Base-by-base conservation (phyloP, 1,140 invertebrate species). In the Melitaea cinxia region DNA sequence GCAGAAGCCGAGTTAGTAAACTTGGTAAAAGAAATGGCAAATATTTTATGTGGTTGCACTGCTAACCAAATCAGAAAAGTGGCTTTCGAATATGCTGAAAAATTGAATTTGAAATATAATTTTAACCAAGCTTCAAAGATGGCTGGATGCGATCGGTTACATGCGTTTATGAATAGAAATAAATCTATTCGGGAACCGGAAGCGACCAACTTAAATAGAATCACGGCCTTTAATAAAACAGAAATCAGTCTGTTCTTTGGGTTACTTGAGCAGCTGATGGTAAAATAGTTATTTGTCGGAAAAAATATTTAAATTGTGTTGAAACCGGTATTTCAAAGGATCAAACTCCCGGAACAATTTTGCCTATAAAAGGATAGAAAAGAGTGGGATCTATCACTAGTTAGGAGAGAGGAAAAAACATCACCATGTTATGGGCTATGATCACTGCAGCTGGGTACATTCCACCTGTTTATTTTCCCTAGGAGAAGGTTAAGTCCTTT, bases 391-490 rank as follows among this genome's bases (percentile, higher is more conserved):
- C 73, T 4, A 79, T 78, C 0, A 81, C 78, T 15, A 80, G 72
- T 30, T 75, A 75, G 72, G 82, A 86, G 54, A 76, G 77, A 65
- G 77, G 77, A 50, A 84, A 81, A 59, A 77, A 75, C 30, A 77
- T 77, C 6, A 80, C 74, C 5, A 55, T 76, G 37, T 50, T 77
- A 28, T 72, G 66, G 69, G 69, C 74, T 47, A 73, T 80, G 70
- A 89, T 71, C 68, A 53, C 2, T 30, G 28, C 28, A 5, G 28
- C 7, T 1, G 28, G 1, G 4, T 30, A 30, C 28, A 30, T 30
- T 4, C 2, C 28, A 30, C 89, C 86, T 88, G 77, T 82, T 91
- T 78, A 89, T 88, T 42, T 89, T 76, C 63, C 73, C 75, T 49
- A 35, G 80, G 35, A 68, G 75, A 61, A 77, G 73, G 30, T 58